Evolutionary conservation across 2,888 invertebrate species (phyloP).

Genomic region (Pollenia angustigena): DNA sequence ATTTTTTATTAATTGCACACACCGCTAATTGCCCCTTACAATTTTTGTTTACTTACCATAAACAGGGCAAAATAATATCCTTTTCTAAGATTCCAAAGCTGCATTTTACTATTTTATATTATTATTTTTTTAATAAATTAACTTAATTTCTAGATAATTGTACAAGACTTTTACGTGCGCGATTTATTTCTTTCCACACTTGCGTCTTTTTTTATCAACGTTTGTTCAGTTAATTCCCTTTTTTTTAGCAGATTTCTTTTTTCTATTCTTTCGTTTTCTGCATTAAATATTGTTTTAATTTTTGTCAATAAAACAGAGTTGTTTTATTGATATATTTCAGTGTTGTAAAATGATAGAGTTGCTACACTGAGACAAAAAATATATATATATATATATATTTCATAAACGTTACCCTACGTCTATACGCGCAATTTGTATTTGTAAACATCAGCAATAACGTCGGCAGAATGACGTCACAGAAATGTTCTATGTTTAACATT

Average conservation of each 20-base stretch:
- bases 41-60: slow-evolving; percentile 77
- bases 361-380: not conserved
- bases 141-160: slow-evolving; percentile 68
- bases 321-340: not conserved
- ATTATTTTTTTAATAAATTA: slow-evolving; percentile 62
- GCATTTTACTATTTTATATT: slow-evolving; percentile 76
- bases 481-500: too few species aligned
- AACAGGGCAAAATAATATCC: slow-evolving; percentile 76
- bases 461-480: too few species aligned
- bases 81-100: slow-evolving; percentile 78
- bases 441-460: too few species aligned
- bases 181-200: slow-evolving; percentile 38
- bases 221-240: slow-evolving; percentile 28
- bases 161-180: slow-evolving; percentile 49
- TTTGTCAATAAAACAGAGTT: slow-evolving; percentile 38
- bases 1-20: slow-evolving; percentile 44
- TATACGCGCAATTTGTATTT: too few species aligned
- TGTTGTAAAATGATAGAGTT: not conserved
- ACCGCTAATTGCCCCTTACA: slow-evolving; percentile 23
- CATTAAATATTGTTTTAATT: not conserved
- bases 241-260: slow-evolving; percentile 6
- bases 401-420: too few species aligned
- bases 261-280: slow-evolving; percentile 12
- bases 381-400: too few species aligned
- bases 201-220: slow-evolving; percentile 42